Evolutionary conservation across 2,888 invertebrate genomes (phyloP).

Genomic region (Drosophila formosana): DNA sequence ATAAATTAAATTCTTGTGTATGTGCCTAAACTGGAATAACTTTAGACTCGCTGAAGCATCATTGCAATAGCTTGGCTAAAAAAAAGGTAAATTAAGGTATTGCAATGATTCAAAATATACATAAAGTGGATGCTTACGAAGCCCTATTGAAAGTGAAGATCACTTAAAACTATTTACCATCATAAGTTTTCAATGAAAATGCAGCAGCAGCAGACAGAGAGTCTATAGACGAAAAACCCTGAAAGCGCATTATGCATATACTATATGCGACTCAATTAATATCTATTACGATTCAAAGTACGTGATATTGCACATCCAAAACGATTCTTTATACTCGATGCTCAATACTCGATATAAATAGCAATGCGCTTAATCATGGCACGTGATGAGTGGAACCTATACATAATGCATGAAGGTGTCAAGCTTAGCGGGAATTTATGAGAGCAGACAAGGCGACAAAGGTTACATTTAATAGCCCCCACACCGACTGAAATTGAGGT

Average conservation of each 20-base stretch:
- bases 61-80: neutral
- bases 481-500: conserved; percentile 3
- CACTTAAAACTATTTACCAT: conserved; percentile 4
- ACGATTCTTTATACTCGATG: conserved; percentile 13
- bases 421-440: conserved; percentile 55
- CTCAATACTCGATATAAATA: conserved; percentile 30
- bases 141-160: neutral
- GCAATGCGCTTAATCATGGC: conserved; percentile 47
- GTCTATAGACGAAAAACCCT: conserved; percentile 23
- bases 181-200: conserved; percentile 11
- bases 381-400: conserved; percentile 46
- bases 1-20: neutral
- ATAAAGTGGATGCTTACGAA: neutral
- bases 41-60: neutral
- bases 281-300: conserved; percentile 48
- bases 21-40: neutral
- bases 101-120: neutral
- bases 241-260: conserved; percentile 38
- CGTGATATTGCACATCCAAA: conserved; percentile 45
- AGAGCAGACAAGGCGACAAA: conserved; percentile 21
- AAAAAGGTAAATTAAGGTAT: neutral
- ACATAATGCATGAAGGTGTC: conserved; percentile 54
- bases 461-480: conserved; percentile 44
- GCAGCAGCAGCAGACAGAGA: neutral
- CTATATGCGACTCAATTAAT: conserved; percentile 32